Percentiles rank a stretch among this genome's conserved stretches.
phyloP scores from a whole-genome alignment of 2,797 vertebrate genomes.

The Thamnophis elegans region DNA sequence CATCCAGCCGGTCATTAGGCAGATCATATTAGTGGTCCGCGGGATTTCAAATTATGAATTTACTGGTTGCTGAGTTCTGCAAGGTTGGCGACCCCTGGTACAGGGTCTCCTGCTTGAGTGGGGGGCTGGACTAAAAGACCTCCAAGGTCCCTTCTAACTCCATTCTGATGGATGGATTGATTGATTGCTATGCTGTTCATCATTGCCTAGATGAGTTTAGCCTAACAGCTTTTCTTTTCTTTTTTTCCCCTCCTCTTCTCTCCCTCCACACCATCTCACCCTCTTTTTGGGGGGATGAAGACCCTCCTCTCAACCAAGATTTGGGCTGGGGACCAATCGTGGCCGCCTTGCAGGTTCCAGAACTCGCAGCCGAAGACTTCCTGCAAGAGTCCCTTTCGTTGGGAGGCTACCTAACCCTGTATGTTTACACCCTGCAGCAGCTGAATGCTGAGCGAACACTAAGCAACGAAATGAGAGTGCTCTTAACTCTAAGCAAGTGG shows the following conservation, averaged over 20 bases:
- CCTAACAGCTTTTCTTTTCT: background rate
- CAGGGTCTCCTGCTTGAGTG: too few relatives aligned
- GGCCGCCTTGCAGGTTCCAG: constrained; percentile 93
- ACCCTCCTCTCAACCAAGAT: constrained; percentile 69
- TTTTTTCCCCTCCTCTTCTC: background rate
- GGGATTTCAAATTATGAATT: too few relatives aligned
- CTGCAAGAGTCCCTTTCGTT: constrained; percentile 89
- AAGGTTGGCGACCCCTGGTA: too few relatives aligned
- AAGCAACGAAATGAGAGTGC: constrained; percentile 84
- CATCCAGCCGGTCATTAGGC: too few relatives aligned
- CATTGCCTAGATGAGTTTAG: background rate
- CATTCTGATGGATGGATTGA: too few relatives aligned
- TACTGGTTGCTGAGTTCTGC: too few relatives aligned
- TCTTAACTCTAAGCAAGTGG: constrained; percentile 89
- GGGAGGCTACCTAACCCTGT: constrained; percentile 92
- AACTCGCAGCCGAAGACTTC: constrained; percentile 93
- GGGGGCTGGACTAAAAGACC: too few relatives aligned
- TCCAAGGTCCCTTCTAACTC: too few relatives aligned
- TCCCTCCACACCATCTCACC: background rate
- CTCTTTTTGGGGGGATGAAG: constrained; percentile 55
- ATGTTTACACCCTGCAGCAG: constrained; percentile 90
- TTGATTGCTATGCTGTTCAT: background rate
- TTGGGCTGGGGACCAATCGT: constrained; percentile 93
- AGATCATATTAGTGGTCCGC: too few relatives aligned
- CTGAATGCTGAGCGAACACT: constrained; percentile 89